These are phyloP conservation scores for Neogale vison DNA, from an alignment of 2,113 vertebrate species.

Conservation along the genomic window DNA sequence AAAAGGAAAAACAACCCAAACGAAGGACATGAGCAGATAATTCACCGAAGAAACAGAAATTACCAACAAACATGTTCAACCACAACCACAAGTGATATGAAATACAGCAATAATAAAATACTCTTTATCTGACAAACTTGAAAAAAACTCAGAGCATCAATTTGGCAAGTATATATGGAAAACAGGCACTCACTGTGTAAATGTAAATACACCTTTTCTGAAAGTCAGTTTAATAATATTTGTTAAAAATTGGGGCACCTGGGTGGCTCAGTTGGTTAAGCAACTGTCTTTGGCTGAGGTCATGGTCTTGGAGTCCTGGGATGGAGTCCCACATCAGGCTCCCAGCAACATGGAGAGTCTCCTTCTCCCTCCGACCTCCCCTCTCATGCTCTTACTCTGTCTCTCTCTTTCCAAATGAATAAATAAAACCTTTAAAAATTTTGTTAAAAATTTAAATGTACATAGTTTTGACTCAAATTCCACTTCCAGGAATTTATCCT, in stretches of 20 bases:
- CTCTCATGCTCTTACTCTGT: too few relatives aligned
- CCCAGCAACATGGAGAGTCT: too few relatives aligned
- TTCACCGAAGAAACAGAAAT: slow-evolving; percentile 23
- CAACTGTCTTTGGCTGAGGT: too few relatives aligned
- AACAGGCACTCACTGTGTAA: background rate
- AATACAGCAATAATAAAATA: slow-evolving; percentile 26
- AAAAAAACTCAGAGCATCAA: background rate
- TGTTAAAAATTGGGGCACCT: background rate
- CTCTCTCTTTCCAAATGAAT: too few relatives aligned
- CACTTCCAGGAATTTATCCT: slow-evolving; percentile 30
- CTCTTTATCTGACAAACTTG: background rate
- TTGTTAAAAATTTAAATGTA: slow-evolving; percentile 23
- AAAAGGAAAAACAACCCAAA: slow-evolving; percentile 19
- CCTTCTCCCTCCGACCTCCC: too few relatives aligned
- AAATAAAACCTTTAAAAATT: too few relatives aligned
- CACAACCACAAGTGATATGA: background rate
- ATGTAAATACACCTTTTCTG: background rate
- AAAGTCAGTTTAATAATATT: slow-evolving; percentile 7
- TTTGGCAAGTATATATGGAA: background rate
- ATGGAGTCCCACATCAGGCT: too few relatives aligned
- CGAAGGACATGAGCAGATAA: background rate
- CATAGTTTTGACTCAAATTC: slow-evolving; percentile 40
- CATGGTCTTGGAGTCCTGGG: too few relatives aligned
- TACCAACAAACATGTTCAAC: background rate
- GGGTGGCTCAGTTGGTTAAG: too few relatives aligned